These are phyloP conservation scores for Aphodius sticticus DNA, from an alignment of 2,888 invertebrate species.

Conservation along the genomic window DNA sequence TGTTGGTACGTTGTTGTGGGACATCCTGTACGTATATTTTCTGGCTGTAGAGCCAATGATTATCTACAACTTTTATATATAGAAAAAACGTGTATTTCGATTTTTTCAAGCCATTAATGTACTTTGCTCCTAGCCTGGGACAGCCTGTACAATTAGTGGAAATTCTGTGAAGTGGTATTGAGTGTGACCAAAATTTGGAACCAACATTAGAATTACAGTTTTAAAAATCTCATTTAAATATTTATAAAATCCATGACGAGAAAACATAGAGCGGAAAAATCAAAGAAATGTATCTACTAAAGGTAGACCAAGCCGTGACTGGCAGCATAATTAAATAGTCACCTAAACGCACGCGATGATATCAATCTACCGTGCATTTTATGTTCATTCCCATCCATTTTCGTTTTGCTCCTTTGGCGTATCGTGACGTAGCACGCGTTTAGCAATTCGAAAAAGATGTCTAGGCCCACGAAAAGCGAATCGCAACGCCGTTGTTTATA, in stretches of 20 bases:
- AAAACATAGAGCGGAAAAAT: neutral
- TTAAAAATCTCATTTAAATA: too few species aligned
- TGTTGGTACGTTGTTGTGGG: too few species aligned
- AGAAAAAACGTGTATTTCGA: too few species aligned
- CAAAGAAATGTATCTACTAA: neutral
- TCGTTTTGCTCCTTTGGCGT: neutral
- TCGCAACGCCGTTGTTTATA: slow-evolving; percentile 4
- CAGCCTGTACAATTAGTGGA: too few species aligned
- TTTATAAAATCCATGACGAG: neutral
- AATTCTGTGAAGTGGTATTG: too few species aligned
- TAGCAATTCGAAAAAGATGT: neutral
- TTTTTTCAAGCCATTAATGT: too few species aligned
- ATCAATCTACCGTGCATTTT: neutral
- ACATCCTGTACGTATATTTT: too few species aligned
- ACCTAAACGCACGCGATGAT: neutral
- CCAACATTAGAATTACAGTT: too few species aligned
- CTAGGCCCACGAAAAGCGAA: neutral
- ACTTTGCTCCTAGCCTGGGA: too few species aligned
- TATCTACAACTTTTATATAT: too few species aligned
- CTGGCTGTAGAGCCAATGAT: too few species aligned
- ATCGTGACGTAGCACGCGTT: neutral
- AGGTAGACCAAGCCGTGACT: neutral
- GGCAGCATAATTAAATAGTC: neutral
- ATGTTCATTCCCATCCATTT: neutral
- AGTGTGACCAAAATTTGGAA: too few species aligned